Conservation (phyloP, 1,140 invertebrate species). For the Saxidomus purpurata region DNA sequence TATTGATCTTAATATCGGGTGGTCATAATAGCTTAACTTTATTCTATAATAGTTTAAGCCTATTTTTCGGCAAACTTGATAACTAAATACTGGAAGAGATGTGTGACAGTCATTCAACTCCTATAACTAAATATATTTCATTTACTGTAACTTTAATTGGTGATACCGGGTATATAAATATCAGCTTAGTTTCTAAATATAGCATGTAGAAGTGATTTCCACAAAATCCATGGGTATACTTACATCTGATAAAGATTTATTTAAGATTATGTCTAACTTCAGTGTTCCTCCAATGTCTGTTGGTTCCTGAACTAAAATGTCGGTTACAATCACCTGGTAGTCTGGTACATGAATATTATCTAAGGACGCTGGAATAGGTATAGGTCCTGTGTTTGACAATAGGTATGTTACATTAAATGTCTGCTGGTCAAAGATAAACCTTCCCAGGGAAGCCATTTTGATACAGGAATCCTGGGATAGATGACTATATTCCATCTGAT, state of each 20-base stretch:
- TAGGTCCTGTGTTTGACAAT: background rate
- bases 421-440: conserved; percentile 33
- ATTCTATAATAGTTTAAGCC: no score
- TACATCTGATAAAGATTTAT: conserved; percentile 13
- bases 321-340: conserved; percentile 36
- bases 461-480: conserved; percentile 53
- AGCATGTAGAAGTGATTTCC: no score
- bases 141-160: no score
- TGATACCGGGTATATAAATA: no score
- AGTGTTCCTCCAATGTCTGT: conserved; percentile 55
- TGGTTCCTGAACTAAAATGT: background rate
- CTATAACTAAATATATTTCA: no score
- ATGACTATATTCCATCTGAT: background rate
- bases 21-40: no score
- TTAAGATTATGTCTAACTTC: background rate
- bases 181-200: no score
- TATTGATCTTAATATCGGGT: no score
- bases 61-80: no score
- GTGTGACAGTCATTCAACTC: no score
- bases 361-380: conserved; percentile 32
- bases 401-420: conserved; percentile 54
- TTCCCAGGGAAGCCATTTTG: conserved; percentile 43
- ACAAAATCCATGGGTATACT: no score
- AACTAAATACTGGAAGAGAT: no score
- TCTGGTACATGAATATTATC: conserved; percentile 4